A percentile compares a stretch with the other conserved stretches of the same genome.
phyloP scores from a whole-genome alignment of 2,113 vertebrate species.

The Nasalis larvatus region DNA sequence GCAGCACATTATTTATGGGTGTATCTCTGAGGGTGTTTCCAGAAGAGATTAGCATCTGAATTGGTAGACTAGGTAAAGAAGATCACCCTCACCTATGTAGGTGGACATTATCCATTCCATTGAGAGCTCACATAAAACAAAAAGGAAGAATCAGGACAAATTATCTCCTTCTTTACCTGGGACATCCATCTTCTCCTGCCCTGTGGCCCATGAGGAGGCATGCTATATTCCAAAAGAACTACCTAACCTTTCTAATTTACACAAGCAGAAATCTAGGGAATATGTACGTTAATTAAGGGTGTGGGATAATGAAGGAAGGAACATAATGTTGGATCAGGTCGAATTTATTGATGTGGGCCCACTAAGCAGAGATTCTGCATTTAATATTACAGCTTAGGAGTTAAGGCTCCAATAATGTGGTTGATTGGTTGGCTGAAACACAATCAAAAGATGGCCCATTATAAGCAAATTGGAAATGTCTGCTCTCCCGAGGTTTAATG shows the following conservation, averaged over 20 bases:
- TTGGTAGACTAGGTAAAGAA: background rate
- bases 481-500: background rate
- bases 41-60: background rate
- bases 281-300: background rate
- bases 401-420: background rate
- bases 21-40: background rate
- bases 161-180: background rate
- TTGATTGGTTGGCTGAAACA: background rate
- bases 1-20: background rate
- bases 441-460: background rate
- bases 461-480: background rate
- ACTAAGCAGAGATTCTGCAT: background rate
- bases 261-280: background rate
- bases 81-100: no score
- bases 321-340: background rate
- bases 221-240: background rate
- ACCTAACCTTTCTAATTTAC: background rate
- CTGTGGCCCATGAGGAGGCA: background rate
- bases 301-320: background rate
- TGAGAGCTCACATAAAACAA: background rate
- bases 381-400: background rate
- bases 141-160: background rate
- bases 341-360: background rate
- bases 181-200: no score
- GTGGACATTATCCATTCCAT: background rate